phyloP scores from a whole-genome alignment of 2,888 invertebrate species.

The Dasypogon diadema region DNA sequence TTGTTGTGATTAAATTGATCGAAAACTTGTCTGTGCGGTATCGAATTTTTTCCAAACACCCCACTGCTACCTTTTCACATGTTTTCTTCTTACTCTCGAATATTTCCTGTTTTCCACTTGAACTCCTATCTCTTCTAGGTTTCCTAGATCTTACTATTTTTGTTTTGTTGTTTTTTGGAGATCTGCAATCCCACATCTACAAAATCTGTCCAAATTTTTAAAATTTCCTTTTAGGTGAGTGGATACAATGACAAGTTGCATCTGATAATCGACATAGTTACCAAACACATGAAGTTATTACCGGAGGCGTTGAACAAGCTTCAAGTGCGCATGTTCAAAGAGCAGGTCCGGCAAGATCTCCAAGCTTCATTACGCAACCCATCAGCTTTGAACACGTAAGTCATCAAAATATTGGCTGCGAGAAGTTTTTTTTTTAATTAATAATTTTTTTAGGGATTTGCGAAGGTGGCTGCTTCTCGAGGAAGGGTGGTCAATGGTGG shows the following conservation, averaged over 20 bases:
- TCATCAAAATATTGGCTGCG: constrained; percentile 59
- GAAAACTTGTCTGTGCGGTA: no score
- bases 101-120: no score
- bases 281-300: constrained; percentile 75
- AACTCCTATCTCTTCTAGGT: no score
- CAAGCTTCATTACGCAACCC: constrained; percentile 83
- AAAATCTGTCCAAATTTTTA: no score
- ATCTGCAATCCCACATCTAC: no score
- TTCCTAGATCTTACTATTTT: no score
- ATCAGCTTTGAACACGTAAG: constrained; percentile 76
- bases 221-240: constrained; percentile 59
- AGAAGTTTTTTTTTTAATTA: background rate
- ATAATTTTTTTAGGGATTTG: constrained; percentile 72
- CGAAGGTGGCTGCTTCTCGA: constrained; percentile 77
- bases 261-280: constrained; percentile 78
- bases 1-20: no score
- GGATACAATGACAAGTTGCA: constrained; percentile 69
- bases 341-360: constrained; percentile 73
- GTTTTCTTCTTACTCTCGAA: no score
- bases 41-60: no score
- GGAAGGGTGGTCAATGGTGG: constrained; percentile 76
- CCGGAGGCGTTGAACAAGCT: constrained; percentile 71
- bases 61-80: no score
- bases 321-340: constrained; percentile 76
- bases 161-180: no score